Conservation (phyloP, 1,140 invertebrate genomes). For the Drosophila pectinifera region DNA sequence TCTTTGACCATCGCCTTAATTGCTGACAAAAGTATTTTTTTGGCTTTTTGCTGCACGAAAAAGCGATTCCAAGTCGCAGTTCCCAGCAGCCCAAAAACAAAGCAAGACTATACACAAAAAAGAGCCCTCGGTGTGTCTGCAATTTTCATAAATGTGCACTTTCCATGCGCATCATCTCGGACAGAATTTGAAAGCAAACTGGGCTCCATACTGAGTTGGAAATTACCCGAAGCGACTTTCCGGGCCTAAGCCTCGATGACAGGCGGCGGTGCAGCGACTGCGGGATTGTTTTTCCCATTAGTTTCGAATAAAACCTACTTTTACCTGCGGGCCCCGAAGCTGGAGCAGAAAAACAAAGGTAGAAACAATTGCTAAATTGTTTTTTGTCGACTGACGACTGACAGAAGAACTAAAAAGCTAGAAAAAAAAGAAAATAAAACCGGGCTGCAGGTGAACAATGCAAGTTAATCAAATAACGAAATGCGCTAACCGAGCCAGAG, state of each 20-base stretch:
- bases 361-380: constrained; percentile 68
- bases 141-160: constrained; percentile 74
- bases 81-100: constrained; percentile 19
- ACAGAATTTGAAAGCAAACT: constrained; percentile 56
- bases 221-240: constrained; percentile 38
- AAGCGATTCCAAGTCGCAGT: constrained; percentile 34
- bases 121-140: constrained; percentile 39
- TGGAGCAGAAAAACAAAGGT: constrained; percentile 53
- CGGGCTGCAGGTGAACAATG: constrained; percentile 72
- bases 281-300: constrained; percentile 70
- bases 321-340: constrained; percentile 57
- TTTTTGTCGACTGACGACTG: constrained; percentile 51
- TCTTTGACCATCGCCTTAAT: constrained; percentile 59
- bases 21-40: constrained; percentile 30
- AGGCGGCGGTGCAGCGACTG: constrained; percentile 31
- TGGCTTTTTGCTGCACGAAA: constrained; percentile 48
- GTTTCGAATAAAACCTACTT: constrained; percentile 76
- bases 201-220: constrained; percentile 37
- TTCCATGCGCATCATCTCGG: constrained; percentile 67
- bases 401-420: constrained; percentile 12
- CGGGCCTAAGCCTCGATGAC: constrained; percentile 55
- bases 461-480: constrained; percentile 83
- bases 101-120: too few relatives aligned
- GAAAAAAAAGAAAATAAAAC: constrained; percentile 19
- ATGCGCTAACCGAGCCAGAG: constrained; percentile 57